Conservation (phyloP, 2,888 invertebrate species). For the Ormyrus pomaceus region DNA sequence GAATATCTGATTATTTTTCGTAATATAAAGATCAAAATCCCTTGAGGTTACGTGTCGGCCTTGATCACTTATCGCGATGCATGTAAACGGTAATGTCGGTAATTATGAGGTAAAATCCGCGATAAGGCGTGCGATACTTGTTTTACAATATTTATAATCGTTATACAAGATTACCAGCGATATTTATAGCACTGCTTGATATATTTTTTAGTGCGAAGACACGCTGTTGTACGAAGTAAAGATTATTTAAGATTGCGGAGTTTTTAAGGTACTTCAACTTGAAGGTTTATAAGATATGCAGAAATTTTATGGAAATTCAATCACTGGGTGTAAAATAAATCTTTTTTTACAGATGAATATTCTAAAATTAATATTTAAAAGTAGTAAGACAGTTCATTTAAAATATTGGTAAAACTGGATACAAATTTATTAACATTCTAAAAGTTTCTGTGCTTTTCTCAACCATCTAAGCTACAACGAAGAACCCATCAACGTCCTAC, state of each 20-base stretch:
- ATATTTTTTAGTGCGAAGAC: not conserved
- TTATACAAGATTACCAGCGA: conserved; percentile 8
- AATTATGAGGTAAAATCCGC: conserved; percentile 30
- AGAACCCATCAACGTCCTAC: too few species aligned
- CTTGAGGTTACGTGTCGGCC: not conserved
- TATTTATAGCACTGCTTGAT: not conserved
- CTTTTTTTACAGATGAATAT: too few species aligned
- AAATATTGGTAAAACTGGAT: too few species aligned
- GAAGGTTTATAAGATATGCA: not conserved
- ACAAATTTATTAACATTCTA: too few species aligned
- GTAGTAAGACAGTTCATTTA: too few species aligned
- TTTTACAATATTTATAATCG: conserved; percentile 1
- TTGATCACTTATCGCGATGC: conserved; percentile 17
- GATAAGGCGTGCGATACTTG: not conserved
- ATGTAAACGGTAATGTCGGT: conserved; percentile 2
- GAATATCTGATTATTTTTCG: not conserved
- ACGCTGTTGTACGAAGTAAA: not conserved
- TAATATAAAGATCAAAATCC: not conserved
- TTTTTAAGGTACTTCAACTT: not conserved
- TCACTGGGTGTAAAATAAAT: too few species aligned
- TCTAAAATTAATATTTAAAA: too few species aligned
- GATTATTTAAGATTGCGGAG: not conserved
- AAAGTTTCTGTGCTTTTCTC: too few species aligned
- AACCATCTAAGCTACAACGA: too few species aligned
- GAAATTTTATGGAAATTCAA: not conserved